A percentile compares a stretch with the other conserved stretches of the same genome.
phyloP scores from a whole-genome alignment of 1,140 invertebrate species.

The Potamilus streckersoni region DNA sequence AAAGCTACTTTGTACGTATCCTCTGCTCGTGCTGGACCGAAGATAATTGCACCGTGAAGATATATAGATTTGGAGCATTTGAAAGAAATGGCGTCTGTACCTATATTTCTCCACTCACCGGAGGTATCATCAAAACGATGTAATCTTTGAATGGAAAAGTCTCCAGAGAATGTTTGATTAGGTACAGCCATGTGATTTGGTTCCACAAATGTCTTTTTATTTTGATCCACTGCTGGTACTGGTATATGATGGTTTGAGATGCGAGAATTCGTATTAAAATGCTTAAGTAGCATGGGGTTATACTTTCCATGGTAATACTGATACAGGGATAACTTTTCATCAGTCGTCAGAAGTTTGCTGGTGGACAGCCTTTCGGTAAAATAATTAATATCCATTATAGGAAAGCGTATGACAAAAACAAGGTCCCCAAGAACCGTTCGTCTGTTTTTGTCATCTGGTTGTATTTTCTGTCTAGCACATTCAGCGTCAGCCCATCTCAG shows the following conservation, averaged over 20 bases:
- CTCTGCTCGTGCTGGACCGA: conserved; percentile 5
- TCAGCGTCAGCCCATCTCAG: conserved; percentile 23
- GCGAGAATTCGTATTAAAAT: conserved; percentile 11
- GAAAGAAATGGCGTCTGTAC: conserved; percentile 26
- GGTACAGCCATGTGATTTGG: too few species aligned
- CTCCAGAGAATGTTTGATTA: too few species aligned
- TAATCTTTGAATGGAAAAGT: background rate
- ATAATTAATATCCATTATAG: conserved; percentile 23
- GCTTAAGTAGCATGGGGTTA: conserved; percentile 1
- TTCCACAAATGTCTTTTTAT: too few species aligned
- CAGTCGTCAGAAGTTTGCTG: conserved; percentile 15
- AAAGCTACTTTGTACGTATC: conserved; percentile 15
- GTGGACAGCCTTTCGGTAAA: conserved; percentile 23
- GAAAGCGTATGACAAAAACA: conserved; percentile 29
- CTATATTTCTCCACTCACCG: conserved; percentile 27
- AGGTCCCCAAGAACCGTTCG: conserved; percentile 22
- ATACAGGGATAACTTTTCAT: conserved; percentile 22
- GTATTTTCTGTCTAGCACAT: conserved; percentile 22
- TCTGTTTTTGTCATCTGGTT: conserved; percentile 14
- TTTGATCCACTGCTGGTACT: too few species aligned
- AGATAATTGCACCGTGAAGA: conserved; percentile 18
- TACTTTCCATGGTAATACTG: conserved; percentile 30
- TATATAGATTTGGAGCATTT: conserved; percentile 18
- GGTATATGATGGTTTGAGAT: too few species aligned
- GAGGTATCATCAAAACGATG: conserved; percentile 8